Conservation (phyloP, 64 coral and sea anemone genomes). For the Montipora capricornis region DNA sequence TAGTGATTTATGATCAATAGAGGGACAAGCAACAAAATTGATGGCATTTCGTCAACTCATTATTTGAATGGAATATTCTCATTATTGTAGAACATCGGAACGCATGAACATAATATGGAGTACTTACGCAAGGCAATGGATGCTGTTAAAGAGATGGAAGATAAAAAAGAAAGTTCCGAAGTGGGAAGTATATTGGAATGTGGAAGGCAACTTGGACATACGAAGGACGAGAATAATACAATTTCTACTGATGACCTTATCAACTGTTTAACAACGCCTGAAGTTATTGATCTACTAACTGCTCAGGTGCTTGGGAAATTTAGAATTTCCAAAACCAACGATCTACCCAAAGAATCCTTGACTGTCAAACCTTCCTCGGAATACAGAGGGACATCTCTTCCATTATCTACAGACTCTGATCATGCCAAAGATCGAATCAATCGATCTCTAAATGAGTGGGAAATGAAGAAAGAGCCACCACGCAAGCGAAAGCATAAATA, state of each 20-base stretch:
- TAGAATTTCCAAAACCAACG: neutral
- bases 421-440: neutral
- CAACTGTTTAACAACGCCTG: slow-evolving; percentile 66
- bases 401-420: neutral
- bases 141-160: slow-evolving; percentile 7
- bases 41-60: no score
- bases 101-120: slow-evolving; percentile 59
- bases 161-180: no score
- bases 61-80: neutral
- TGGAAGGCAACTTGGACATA: neutral
- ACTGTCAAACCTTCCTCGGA: neutral
- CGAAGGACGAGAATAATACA: neutral
- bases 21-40: no score
- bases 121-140: slow-evolving; percentile 50
- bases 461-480: neutral
- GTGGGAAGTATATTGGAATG: neutral
- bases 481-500: neutral
- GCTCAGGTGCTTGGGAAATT: slow-evolving; percentile 41
- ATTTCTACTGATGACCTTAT: slow-evolving; percentile 61
- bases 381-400: neutral
- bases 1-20: no score
- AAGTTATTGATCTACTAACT: slow-evolving; percentile 52
- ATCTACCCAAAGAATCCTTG: neutral
- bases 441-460: neutral
- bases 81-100: slow-evolving; percentile 57